Conservation (phyloP, 64 coral and sea anemone species). For the Anthopleura sola region DNA sequence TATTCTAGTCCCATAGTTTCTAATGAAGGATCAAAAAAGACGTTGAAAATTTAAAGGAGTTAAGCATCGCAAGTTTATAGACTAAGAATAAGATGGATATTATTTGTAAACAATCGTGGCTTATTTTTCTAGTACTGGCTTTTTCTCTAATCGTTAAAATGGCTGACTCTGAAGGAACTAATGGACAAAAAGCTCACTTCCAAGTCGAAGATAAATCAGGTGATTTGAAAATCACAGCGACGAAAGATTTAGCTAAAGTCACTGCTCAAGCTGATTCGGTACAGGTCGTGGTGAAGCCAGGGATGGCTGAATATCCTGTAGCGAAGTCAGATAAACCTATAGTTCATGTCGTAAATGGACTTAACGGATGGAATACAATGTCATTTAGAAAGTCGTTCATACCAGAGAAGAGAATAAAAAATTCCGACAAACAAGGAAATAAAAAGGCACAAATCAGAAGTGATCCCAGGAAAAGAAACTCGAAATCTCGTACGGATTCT, state of each 20-base stretch:
- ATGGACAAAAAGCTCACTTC: constrained; percentile 87
- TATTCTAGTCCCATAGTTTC: too few relatives aligned
- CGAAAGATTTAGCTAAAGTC: constrained; percentile 76
- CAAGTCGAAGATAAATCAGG: constrained; percentile 94
- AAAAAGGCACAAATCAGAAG: background rate
- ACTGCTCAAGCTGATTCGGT: constrained; percentile 78
- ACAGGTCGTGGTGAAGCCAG: constrained; percentile 85
- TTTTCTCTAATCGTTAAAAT: background rate
- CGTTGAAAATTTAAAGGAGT: too few relatives aligned
- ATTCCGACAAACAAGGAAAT: background rate
- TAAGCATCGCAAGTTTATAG: too few relatives aligned
- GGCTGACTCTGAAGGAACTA: constrained; percentile 2
- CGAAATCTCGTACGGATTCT: background rate
- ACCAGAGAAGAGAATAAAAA: background rate
- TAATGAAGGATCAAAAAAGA: too few relatives aligned
- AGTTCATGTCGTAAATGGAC: constrained; percentile 71
- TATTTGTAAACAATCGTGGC: background rate
- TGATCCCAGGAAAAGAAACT: background rate
- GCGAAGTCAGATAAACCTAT: constrained; percentile 87
- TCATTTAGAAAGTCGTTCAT: constrained; percentile 39
- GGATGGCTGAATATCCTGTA: constrained; percentile 72
- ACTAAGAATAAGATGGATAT: background rate
- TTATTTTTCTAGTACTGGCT: background rate
- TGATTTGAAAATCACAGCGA: constrained; percentile 78
- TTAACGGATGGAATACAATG: constrained; percentile 57